Evolutionary conservation across 2,888 invertebrate species (phyloP), one percentile per base, ranked within the genome.

Genomic region (Athalia circularis): DNA sequence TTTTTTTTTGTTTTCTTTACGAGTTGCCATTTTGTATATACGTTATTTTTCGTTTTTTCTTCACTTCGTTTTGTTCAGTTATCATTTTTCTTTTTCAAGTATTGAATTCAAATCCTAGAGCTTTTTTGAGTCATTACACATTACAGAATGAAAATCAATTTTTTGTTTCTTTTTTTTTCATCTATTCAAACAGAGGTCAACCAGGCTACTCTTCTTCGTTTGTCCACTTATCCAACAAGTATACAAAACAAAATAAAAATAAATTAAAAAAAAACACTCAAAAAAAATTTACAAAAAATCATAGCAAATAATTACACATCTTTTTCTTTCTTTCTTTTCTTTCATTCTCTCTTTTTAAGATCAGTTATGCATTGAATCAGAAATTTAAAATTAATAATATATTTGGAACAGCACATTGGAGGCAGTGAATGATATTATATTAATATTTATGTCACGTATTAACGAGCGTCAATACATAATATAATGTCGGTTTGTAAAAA

Each of bases 101-200:
- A 9, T 50, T 11, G 6, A 62, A 61, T 75, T 62, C 64, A 29
- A 75, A 64, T 75, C 50, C 75, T 75, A 75, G 50, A 64, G 50
- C 62, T 62, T 62, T 75, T 9, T 50, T 29, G 29, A 62, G 48
- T 75, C 9, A 47, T 5, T 7, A 47, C 47, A 47, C 11, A 47
- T 65, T 65, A 13, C 13, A 29, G 29, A 29, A 29, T 29, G 29
- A 29, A 29, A 29, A 29, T 29, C 29, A 29, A 29, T 29, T 13
- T 15, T 62, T 29, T 62, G 5, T n/a, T 29, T 62, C 62, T n/a
- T 11, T 8, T 65, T 47, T 62, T 15, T 68, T 48, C 29, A 68
- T 65, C 15, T 29, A 9, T n/a, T 72, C 15, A 57, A 59, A 7
- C n/a, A 4, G 47, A 57, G 13, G 13, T 70, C 70, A 45, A 57